These are phyloP conservation scores for Eulemur rubriventer DNA, from an alignment of 2,797 vertebrate species.

Conservation along the genomic window DNA sequence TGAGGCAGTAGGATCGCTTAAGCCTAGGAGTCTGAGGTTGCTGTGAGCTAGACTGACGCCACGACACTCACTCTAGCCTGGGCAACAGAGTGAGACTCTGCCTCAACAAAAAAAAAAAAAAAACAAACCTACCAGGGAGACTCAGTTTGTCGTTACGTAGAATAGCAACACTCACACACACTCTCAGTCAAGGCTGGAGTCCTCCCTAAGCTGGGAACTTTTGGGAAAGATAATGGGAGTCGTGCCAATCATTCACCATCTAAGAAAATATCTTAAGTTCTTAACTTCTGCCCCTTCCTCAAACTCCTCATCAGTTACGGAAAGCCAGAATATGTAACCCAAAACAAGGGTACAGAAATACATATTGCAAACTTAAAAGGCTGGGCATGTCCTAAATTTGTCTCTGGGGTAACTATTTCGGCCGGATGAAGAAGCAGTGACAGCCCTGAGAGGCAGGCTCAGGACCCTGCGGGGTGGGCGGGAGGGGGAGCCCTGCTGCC, in stretches of 20 bases:
- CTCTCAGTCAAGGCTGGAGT: neutral
- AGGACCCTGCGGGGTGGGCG: rapidly evolving
- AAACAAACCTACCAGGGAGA: neutral
- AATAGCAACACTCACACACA: neutral
- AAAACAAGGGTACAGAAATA: neutral
- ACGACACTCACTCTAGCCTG: too few species aligned
- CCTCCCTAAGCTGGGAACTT: neutral
- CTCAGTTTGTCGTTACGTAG: neutral
- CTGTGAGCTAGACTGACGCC: too few species aligned
- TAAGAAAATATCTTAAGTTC: neutral
- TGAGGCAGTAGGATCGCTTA: too few species aligned
- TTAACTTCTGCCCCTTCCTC: neutral
- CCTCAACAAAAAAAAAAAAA: too few species aligned
- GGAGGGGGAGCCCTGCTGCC: too few species aligned
- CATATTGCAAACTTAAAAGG: too few species aligned
- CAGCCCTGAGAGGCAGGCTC: neutral
- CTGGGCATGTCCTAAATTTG: neutral
- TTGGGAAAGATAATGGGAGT: neutral
- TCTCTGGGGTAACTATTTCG: neutral
- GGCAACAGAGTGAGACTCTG: too few species aligned
- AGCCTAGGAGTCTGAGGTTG: too few species aligned
- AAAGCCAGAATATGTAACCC: neutral
- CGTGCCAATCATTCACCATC: neutral
- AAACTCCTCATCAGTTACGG: neutral
- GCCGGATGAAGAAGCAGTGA: rapidly evolving